phyloP scores from a whole-genome alignment of 2,113 vertebrate genomes.

The Charina bottae region DNA sequence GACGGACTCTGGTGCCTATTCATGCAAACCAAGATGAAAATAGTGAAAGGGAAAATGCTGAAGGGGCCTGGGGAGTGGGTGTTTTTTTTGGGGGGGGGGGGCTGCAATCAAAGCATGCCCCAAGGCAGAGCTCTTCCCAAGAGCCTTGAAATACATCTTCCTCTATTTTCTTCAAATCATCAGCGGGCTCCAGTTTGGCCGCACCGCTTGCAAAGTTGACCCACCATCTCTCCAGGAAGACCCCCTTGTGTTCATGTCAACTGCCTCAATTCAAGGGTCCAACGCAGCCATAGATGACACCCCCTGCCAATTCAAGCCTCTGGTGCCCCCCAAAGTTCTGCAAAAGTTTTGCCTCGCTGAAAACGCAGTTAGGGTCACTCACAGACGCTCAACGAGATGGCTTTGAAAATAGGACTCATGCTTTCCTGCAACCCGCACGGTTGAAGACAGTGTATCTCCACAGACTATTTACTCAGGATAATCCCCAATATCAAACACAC shows the following conservation, averaged over 20 bases:
- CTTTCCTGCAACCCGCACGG: background rate
- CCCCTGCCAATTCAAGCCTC: background rate
- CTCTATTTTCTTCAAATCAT: background rate
- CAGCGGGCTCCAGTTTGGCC: background rate
- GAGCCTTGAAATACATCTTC: background rate
- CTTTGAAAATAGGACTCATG: background rate
- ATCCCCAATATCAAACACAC: background rate
- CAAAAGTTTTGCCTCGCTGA: background rate
- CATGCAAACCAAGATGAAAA: background rate
- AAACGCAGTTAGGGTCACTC: background rate
- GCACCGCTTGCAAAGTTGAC: background rate
- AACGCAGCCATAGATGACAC: background rate
- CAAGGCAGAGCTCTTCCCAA: too few relatives aligned
- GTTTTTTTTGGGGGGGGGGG: background rate
- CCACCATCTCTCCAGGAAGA: background rate
- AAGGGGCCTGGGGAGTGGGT: too few relatives aligned
- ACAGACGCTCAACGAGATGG: background rate
- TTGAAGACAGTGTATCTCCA: background rate
- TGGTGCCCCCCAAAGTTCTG: background rate
- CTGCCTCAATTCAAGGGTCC: background rate
- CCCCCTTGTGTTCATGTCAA: background rate
- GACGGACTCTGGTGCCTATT: background rate
- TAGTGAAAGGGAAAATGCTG: rapidly evolving
- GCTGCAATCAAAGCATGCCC: too few relatives aligned
- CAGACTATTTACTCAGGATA: background rate